Base-by-base conservation (phyloP, 1,140 invertebrate species). In the Drosophila busckii region DNA sequence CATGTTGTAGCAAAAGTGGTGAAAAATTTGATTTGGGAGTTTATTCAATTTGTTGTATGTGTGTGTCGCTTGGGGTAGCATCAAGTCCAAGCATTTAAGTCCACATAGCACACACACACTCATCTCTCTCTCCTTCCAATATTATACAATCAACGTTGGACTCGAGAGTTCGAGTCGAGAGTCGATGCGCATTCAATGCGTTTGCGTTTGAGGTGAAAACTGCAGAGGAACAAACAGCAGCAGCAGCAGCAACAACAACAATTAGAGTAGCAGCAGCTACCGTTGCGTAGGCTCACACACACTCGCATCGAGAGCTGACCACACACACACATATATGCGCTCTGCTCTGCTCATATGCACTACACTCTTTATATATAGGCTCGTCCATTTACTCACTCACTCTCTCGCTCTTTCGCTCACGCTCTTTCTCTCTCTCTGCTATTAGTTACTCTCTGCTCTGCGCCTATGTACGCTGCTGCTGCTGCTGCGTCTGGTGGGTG, bases 1-100 rank as follows among this genome's bases (percentile, higher is more conserved):
- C 70, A 64, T 50, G 65, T 60, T 69, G 65, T 38, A 56, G 54
- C 62, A 73, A 63, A 67, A 73, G 41, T 68, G 71, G 75, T 69
- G 73, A 80, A 80, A 75, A 80, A 82, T 80, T 80, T 82, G 73
- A 80, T 82, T 80, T 66, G 60, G 62, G 75, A 82, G 75, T 80
- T 80, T 80, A 80, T 80, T 80, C 73, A 80, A 80, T 80, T 80
- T 80, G 64, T 64, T 75, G 26, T 69, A 68, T 69, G 60, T 65
- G 34, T 54, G 28, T 58, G 42, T 25, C 28, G 40, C 6, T 32
- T 38, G 23, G 29, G 15, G 13, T 38, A n/a, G 41, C 31, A 29
- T 31, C 8, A 16, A 38, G 59, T 32, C 20, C 52, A 42, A 37
- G 19, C 54, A 55, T 60, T 69, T 70, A 76, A 76, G 66, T 70